Evolutionary conservation across 2,888 invertebrate species (phyloP), one percentile per base, ranked within the genome.

Genomic region (Opisthograptis luteolata): DNA sequence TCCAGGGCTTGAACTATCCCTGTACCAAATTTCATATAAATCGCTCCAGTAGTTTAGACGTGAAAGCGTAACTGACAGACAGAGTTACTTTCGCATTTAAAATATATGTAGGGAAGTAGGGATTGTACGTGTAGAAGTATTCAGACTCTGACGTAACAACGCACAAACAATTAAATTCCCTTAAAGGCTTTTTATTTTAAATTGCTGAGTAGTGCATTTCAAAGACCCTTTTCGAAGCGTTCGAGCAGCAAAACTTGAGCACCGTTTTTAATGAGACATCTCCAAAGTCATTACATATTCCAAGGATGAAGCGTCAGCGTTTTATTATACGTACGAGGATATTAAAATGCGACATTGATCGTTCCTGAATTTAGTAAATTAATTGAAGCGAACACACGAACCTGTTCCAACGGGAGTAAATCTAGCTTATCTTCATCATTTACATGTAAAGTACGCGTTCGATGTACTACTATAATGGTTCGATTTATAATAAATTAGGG

Each of bases 331-430:
- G 27, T 20, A 19, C 35, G 14, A 17, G 7, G 19, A 35, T 30
- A 17, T 19, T 34, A 50, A 40, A 50, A 40, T 13, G 43, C 5
- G 3, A 43, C 45, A 39, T 31, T 41, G 32, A 40, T 55, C 13
- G 27, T 30, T 22, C 12, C 22, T 1, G 14, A 34, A 32, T 30
- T 34, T 37, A 37, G 41, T 51, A 20, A 57, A 42, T 58, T 44
- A 55, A 53, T 51, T 52, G 48, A 48, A 36, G 36, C 36, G 19
- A 45, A 31, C n/a, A 27, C 28, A 12, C 9, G 43, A 50, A 59
- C 61, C 48, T 19, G 49, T 55, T 48, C 27, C 14, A 28, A 13
- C 3, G 14, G 24, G 40, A 31, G 27, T 41, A 22, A 41, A 41
- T 25, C 24, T 39, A 39, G 27, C 22, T 47, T 39, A 13, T 12